A percentile compares a stretch with the other conserved stretches of the same genome.
phyloP scores from a whole-genome alignment of 2,888 invertebrate species.

The Pasiphila rectangulata region DNA sequence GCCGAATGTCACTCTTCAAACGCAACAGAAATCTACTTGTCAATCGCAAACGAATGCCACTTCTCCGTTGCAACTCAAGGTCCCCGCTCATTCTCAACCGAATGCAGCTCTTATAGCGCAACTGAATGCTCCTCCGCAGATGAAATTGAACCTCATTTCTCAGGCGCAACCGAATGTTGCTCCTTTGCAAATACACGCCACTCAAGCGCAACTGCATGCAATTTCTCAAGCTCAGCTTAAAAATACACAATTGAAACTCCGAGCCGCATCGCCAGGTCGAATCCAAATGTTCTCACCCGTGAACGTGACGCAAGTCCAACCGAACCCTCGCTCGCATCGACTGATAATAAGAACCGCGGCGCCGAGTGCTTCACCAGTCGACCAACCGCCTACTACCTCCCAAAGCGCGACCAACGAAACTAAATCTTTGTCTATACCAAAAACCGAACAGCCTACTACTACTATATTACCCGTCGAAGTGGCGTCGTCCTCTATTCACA shows the following conservation, averaged over 20 bases:
- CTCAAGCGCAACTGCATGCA: neutral
- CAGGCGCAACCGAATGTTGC: neutral
- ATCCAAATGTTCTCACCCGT: neutral
- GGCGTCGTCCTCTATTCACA: slow-evolving; percentile 4
- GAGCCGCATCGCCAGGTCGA: neutral
- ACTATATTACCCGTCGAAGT: no score
- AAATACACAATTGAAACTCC: neutral
- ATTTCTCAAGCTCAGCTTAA: slow-evolving; percentile 1
- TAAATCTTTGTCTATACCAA: slow-evolving; percentile 4
- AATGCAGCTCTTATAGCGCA: slow-evolving; percentile 1
- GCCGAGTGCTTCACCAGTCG: slow-evolving; percentile 3
- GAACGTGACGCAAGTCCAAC: neutral
- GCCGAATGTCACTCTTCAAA: neutral
- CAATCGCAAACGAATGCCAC: neutral
- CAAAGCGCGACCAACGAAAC: slow-evolving; percentile 18
- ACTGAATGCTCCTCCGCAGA: slow-evolving; percentile 1
- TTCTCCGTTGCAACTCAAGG: neutral
- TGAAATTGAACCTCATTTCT: neutral
- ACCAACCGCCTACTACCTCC: slow-evolving; percentile 12
- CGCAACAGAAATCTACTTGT: neutral
- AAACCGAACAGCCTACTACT: slow-evolving; percentile 4
- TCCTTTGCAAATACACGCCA: neutral
- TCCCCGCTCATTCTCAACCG: neutral
- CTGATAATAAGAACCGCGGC: slow-evolving; percentile 8
- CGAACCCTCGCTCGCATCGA: slow-evolving; percentile 5